A percentile compares a stretch with the other conserved stretches of the same genome.
These are phyloP conservation scores for Melipona bicolor DNA, from an alignment of 2,888 invertebrate genomes.

Conservation along the genomic window DNA sequence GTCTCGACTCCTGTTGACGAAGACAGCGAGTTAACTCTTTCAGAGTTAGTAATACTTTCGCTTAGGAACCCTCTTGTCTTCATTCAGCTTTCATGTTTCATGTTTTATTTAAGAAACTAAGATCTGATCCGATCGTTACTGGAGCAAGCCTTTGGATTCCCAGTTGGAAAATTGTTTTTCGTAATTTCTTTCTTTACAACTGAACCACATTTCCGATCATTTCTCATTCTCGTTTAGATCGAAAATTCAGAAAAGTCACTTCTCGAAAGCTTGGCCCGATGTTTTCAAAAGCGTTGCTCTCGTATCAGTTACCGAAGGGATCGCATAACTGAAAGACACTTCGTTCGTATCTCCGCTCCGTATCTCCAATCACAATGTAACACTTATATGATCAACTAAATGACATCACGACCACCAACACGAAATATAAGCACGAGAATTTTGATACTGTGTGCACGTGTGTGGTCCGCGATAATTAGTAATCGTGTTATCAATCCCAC, in stretches of 20 bases:
- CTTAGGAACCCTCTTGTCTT: too few relatives aligned
- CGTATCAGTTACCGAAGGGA: background rate
- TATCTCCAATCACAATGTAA: constrained; percentile 27
- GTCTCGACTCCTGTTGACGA: background rate
- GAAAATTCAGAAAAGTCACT: too few relatives aligned
- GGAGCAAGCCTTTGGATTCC: background rate
- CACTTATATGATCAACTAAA: constrained; percentile 1
- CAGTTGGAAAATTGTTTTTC: background rate
- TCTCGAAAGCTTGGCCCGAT: background rate
- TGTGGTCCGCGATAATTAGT: constrained; percentile 37
- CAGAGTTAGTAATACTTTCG: background rate
- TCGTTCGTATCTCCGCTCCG: background rate
- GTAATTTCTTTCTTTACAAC: background rate
- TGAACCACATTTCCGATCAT: background rate
- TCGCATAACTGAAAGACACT: background rate
- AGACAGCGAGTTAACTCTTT: background rate
- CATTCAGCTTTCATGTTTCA: too few relatives aligned
- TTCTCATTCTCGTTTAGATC: too few relatives aligned
- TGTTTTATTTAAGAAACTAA: too few relatives aligned
- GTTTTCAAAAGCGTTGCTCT: background rate
- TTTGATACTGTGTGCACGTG: background rate
- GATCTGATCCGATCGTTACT: too few relatives aligned
- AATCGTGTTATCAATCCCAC: constrained; percentile 36
- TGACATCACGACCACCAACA: constrained; percentile 40
- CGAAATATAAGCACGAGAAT: constrained; percentile 12